Percentiles rank a stretch among this genome's conserved stretches.
Evolutionary conservation across 2,888 invertebrate genomes (phyloP).

Genomic region (Latheticus oryzae): DNA sequence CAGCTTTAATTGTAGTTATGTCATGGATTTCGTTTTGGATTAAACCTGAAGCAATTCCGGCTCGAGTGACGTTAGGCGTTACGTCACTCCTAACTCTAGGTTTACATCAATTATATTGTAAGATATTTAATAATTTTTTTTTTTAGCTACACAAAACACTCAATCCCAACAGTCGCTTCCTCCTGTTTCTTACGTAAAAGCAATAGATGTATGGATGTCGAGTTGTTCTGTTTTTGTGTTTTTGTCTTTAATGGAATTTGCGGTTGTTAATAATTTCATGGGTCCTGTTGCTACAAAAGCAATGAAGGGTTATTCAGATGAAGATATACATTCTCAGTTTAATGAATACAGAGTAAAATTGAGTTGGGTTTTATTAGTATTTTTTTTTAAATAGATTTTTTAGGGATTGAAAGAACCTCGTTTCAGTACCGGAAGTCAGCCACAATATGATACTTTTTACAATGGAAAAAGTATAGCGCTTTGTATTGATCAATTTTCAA

Average conservation of each 20-base stretch:
- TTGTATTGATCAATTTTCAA: slow-evolving; percentile 87
- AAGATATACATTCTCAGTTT: slow-evolving; percentile 78
- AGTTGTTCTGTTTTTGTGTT: slow-evolving; percentile 94
- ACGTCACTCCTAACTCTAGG: slow-evolving; percentile 87
- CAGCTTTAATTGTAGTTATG: slow-evolving; percentile 92
- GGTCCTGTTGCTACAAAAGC: slow-evolving; percentile 88
- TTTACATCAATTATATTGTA: slow-evolving; percentile 60
- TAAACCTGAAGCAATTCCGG: slow-evolving; percentile 92
- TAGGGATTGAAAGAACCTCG: slow-evolving; percentile 72
- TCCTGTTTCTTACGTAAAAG: slow-evolving; percentile 92
- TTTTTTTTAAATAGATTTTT: slow-evolving; percentile 43
- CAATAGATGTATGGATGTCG: slow-evolving; percentile 94
- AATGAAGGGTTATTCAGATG: slow-evolving; percentile 91
- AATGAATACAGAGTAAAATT: slow-evolving; percentile 84
- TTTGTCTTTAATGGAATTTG: slow-evolving; percentile 89
- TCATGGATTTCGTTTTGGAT: slow-evolving; percentile 98
- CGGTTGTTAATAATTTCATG: slow-evolving; percentile 88
- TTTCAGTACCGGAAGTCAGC: slow-evolving; percentile 70
- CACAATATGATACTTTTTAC: slow-evolving; percentile 88
- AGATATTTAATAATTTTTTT: too few species aligned
- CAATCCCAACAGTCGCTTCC: slow-evolving; percentile 91
- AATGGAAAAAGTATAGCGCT: slow-evolving; percentile 82
- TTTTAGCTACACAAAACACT: slow-evolving; percentile 91
- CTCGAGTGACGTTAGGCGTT: slow-evolving; percentile 88
- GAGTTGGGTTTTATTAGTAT: slow-evolving; percentile 10